Conservation (phyloP, 2,888 invertebrate species). For the Graphium colonna region DNA sequence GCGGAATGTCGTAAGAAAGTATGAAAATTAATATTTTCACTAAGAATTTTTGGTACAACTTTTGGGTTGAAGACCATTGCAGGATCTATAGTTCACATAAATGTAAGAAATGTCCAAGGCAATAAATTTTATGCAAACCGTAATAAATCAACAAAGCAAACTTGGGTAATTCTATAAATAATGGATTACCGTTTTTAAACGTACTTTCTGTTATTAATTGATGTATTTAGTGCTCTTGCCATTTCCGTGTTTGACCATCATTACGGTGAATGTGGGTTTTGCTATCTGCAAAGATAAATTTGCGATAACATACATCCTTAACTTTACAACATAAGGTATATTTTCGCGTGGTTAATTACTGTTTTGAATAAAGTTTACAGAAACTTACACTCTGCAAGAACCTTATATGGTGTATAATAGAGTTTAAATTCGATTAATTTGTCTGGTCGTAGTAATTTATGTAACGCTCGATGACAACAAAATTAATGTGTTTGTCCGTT, state of each 20-base stretch:
- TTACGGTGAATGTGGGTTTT: constrained; percentile 2
- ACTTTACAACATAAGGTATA: background rate
- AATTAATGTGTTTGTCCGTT: constrained; percentile 8
- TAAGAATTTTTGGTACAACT: too few relatives aligned
- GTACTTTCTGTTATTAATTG: background rate
- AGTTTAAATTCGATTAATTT: background rate
- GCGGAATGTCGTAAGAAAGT: too few relatives aligned
- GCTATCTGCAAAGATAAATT: background rate
- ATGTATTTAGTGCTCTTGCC: background rate
- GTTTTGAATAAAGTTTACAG: background rate
- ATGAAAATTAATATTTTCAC: too few relatives aligned
- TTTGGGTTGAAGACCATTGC: too few relatives aligned
- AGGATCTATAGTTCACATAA: too few relatives aligned
- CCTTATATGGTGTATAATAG: background rate
- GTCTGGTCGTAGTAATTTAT: background rate
- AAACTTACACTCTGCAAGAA: background rate
- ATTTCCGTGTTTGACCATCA: constrained; percentile 12
- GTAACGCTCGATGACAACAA: constrained; percentile 4
- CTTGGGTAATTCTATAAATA: background rate
- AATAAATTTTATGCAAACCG: too few relatives aligned
- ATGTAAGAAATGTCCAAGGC: too few relatives aligned
- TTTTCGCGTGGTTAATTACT: background rate
- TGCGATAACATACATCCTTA: constrained; percentile 2
- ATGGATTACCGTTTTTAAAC: background rate
- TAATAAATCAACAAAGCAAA: too few relatives aligned